Evolutionary conservation across 1,140 invertebrate genomes (phyloP).

Genomic region (Agraylea sexmaculata): DNA sequence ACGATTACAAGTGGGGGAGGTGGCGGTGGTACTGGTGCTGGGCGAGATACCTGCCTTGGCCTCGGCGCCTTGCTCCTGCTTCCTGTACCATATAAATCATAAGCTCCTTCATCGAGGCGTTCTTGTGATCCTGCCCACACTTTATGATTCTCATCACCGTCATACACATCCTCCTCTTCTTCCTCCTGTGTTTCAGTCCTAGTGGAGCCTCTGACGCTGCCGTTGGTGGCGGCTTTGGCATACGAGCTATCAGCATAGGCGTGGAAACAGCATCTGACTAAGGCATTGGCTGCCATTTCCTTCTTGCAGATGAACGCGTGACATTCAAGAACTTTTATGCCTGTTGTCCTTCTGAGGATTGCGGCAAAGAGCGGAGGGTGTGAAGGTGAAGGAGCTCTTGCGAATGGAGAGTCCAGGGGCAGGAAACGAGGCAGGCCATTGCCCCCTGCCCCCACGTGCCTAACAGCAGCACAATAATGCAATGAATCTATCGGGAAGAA

Average conservation of each 20-base stretch:
- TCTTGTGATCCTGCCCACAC: constrained; percentile 76
- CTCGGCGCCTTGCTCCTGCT: constrained; percentile 64
- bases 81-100: constrained; percentile 59
- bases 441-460: constrained; percentile 59
- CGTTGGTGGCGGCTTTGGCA: constrained; percentile 47
- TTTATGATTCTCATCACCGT: constrained; percentile 88
- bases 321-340: constrained; percentile 98
- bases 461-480: constrained; percentile 95
- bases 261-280: constrained; percentile 89
- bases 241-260: constrained; percentile 90
- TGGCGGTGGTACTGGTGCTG: constrained; percentile 67
- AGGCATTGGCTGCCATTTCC: constrained; percentile 86
- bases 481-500: constrained; percentile 96
- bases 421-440: constrained; percentile 73
- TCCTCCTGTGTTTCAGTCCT: constrained; percentile 47
- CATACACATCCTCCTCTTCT: constrained; percentile 70
- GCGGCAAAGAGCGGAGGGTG: constrained; percentile 96
- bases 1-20: constrained; percentile 45
- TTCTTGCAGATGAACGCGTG: constrained; percentile 97
- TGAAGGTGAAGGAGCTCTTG: constrained; percentile 68
- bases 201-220: constrained; percentile 36
- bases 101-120: constrained; percentile 53
- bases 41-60: constrained; percentile 65
- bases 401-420: constrained; percentile 92
- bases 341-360: constrained; percentile 85